Percentiles rank a stretch among this genome's conserved stretches.
These are phyloP conservation scores for Tenthredo mesomela DNA, from an alignment of 2,888 invertebrate genomes.

Conservation along the genomic window DNA sequence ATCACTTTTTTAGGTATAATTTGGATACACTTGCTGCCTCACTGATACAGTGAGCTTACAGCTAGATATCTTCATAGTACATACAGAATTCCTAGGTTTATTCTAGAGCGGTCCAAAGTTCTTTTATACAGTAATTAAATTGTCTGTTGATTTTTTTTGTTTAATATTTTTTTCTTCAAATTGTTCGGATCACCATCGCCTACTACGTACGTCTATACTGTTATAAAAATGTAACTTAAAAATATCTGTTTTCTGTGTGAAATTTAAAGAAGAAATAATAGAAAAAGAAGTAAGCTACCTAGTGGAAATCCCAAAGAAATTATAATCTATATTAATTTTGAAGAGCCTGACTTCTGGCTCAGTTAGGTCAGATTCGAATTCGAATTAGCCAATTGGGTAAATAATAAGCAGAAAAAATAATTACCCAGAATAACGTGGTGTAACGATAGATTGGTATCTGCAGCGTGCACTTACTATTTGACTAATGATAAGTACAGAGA, in stretches of 20 bases:
- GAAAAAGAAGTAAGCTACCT: conserved; percentile 15
- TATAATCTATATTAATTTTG: background rate
- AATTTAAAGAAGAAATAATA: conserved; percentile 4
- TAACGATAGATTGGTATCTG: conserved; percentile 63
- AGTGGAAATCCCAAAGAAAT: conserved; percentile 19
- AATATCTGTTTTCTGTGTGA: conserved; percentile 29
- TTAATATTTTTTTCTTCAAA: background rate
- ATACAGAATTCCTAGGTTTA: conserved; percentile 56
- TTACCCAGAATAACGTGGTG: conserved; percentile 62
- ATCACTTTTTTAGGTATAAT: conserved; percentile 62
- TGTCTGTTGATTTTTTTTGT: background rate
- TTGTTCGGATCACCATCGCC: conserved; percentile 19
- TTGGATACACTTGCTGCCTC: conserved; percentile 69
- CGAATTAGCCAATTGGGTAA: background rate
- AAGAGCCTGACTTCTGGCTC: conserved; percentile 17
- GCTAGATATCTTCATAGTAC: conserved; percentile 46
- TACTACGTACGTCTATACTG: conserved; percentile 39
- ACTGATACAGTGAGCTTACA: conserved; percentile 76
- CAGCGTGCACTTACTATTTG: conserved; percentile 56
- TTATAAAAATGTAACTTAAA: conserved; percentile 43
- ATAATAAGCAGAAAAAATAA: conserved; percentile 53
- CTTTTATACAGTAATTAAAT: conserved; percentile 23
- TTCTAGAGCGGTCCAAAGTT: conserved; percentile 27
- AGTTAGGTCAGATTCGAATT: background rate
- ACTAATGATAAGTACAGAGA: conserved; percentile 65